Evolutionary conservation across 2,888 invertebrate genomes (phyloP), one percentile per base, ranked within the genome.

Genomic region (Eupelmus urozonus): DNA sequence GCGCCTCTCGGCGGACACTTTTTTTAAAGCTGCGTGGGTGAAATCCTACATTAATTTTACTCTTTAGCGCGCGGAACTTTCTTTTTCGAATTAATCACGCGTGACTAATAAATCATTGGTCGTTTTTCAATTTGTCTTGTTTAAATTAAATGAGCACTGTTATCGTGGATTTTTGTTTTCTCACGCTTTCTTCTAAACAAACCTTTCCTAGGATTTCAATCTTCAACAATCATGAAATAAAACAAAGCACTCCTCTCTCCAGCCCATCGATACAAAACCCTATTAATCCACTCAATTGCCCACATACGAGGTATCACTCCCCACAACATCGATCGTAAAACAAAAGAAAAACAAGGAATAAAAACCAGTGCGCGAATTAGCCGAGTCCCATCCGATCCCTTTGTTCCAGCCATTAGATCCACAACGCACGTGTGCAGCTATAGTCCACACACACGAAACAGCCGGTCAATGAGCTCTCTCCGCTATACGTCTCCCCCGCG

Each of bases 391-490:
- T 60, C 40, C 23, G 40, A 60, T 62, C 60, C 51, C 71, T 77
- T 77, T 71, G 78, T 73, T 45, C 77, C 49, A 73, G 72, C 72
- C 67, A 72, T 71, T 65, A 34, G 65, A 67, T 67, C 67, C 34
- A 34, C 9, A 60, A 57, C 29, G 59, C 51, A 45, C 42, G 51
- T n/a, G 62, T 57, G 34, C 9, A 34, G 34, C 5, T 34, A 34
- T 34, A 34, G 3, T 67, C 69, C 23, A 9, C 42, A 23, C 59
- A 16, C 23, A 74, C 65, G 34, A 63, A 79, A 67, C 81, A 76
- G 79, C 80, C 80, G 80, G 82, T 81, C 82, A 79, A 82, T 80
- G 83, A 80, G 80, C 81, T 79, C 92, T 85, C 90, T 91, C 77
- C 23, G 40, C 62, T 20, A 53, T 23, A 45, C 9, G 40, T 11